phyloP scores from a whole-genome alignment of 1,140 invertebrate genomes.

The Cephus cinctus region DNA sequence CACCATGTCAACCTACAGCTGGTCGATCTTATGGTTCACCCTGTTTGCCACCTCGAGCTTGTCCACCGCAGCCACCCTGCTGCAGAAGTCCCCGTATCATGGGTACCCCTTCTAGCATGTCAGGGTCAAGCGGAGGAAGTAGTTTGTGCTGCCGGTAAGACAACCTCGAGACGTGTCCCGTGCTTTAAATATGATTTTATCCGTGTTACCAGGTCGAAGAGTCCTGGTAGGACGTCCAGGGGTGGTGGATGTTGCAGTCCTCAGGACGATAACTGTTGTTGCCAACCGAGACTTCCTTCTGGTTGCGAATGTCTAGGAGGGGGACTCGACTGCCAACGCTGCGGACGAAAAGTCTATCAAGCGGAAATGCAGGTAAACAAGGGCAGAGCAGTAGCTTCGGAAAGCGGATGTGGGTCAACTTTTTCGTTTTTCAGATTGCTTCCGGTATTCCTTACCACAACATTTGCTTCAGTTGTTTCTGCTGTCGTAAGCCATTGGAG shows the following conservation, averaged over 20 bases:
- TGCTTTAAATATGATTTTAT: conserved; percentile 14
- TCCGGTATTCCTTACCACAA: conserved; percentile 53
- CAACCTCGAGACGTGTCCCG: conserved; percentile 3
- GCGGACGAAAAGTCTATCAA: conserved; percentile 46
- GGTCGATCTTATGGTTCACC: conserved; percentile 23
- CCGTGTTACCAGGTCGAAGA: conserved; percentile 16
- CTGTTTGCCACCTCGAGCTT: conserved; percentile 25
- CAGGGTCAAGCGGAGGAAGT: conserved; percentile 1
- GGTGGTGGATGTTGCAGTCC: conserved; percentile 3
- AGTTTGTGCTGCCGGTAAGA: conserved; percentile 26
- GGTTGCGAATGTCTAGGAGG: conserved; percentile 43
- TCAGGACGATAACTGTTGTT: conserved; percentile 10
- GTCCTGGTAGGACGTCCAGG: conserved; percentile 13
- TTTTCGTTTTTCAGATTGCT: conserved; percentile 29
- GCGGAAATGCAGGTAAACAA: conserved; percentile 48
- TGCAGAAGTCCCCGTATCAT: conserved; percentile 10
- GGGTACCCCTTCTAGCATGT: conserved; percentile 13
- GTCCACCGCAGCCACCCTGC: conserved; percentile 22
- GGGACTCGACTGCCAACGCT: conserved; percentile 41
- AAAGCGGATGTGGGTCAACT: no score
- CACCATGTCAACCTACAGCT: conserved; percentile 20
- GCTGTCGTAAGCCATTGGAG: conserved; percentile 55
- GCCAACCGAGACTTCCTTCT: conserved; percentile 20
- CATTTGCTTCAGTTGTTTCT: conserved; percentile 57
- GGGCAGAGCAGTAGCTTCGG: no score